Evolutionary conservation across 2,797 vertebrate genomes (phyloP), one percentile per base, ranked within the genome.

Genomic region (Hippopotamyrus pictus): DNA sequence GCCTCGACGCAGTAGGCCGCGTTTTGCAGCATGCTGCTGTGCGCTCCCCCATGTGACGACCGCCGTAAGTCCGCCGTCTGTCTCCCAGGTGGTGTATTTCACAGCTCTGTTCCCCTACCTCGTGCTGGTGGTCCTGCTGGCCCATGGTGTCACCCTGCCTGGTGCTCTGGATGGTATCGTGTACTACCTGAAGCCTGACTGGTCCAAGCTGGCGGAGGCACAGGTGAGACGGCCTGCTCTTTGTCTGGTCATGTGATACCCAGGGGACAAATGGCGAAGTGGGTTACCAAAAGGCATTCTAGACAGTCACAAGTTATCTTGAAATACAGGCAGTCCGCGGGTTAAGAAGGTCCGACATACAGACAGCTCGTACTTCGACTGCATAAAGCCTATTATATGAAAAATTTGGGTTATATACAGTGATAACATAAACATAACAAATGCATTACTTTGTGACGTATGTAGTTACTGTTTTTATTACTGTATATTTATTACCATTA

Each of bases 121-220:
- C 92, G 95, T 97, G 87, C 94, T 97, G 93, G 95, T 97, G 17
- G 95, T 97, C 89, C 94, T 97, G 86, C 92, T 97, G 93, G 95
- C 95, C 91, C 96, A 96, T 83, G 97, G 96, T 33, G 93, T 96
- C 90, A 96, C 95, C 86, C 93, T 97, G 41, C 96, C 97, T 12
- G 97, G 97, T 90, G 96, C 97, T 89, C 6, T 96, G 89, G 94
- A 96, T 91, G 96, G 97, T 88, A 97, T 97, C 89, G 91, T 96
- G 90, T 97, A 96, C 94, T 97, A 97, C 93, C 94, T 97, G 91
- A 97, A 96, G 94, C 97, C 96, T 87, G 93, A 97, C 93, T 97
- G 97, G 97, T 97, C 96, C 89, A 97, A 97, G 93, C 96, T 97
- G 11, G 94, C 93, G 89, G 95, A 97, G 93, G 96, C 97, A 59